Conservation (phyloP, 2,113 vertebrate species). For the Brachionichthys hirsutus region DNA sequence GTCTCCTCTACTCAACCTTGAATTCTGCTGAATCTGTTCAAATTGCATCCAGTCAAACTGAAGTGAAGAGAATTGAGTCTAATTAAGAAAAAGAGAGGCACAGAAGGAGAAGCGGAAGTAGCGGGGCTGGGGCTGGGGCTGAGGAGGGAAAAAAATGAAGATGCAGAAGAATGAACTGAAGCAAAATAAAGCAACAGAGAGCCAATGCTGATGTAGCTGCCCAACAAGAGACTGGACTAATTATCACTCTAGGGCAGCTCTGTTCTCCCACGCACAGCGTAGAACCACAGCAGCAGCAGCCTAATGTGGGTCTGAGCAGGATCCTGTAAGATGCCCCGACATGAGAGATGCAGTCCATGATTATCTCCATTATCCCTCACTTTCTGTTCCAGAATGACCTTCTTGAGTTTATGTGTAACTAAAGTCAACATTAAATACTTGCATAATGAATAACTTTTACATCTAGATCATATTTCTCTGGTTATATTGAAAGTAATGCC, state of each 20-base stretch:
- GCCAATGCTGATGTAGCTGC: constrained; percentile 52
- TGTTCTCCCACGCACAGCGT: constrained; percentile 45
- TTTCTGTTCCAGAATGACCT: background rate
- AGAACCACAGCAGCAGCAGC: constrained; percentile 33
- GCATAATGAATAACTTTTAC: too few relatives aligned
- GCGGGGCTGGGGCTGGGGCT: constrained; percentile 24
- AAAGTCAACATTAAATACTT: too few relatives aligned
- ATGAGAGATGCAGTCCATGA: constrained; percentile 18
- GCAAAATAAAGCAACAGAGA: constrained; percentile 8
- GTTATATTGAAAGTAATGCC: too few relatives aligned
- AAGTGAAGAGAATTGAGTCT: constrained; percentile 41
- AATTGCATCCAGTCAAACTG: constrained; percentile 37
- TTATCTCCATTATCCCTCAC: constrained; percentile 29
- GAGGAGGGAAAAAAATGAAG: constrained; percentile 1
- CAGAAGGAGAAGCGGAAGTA: constrained; percentile 28
- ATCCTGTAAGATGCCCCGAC: constrained; percentile 34
- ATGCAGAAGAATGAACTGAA: constrained; percentile 31
- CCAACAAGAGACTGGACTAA: constrained; percentile 59
- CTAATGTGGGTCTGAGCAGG: constrained; percentile 45
- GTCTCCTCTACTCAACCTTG: constrained; percentile 14
- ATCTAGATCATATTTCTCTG: too few relatives aligned
- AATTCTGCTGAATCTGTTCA: constrained; percentile 26
- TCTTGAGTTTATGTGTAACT: background rate
- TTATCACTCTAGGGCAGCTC: constrained; percentile 66
- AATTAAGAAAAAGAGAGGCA: constrained; percentile 38